Evolutionary conservation across 2,113 vertebrate species (phyloP), one percentile per base, ranked within the genome.

Genomic region (Tylochromis polylepis): DNA sequence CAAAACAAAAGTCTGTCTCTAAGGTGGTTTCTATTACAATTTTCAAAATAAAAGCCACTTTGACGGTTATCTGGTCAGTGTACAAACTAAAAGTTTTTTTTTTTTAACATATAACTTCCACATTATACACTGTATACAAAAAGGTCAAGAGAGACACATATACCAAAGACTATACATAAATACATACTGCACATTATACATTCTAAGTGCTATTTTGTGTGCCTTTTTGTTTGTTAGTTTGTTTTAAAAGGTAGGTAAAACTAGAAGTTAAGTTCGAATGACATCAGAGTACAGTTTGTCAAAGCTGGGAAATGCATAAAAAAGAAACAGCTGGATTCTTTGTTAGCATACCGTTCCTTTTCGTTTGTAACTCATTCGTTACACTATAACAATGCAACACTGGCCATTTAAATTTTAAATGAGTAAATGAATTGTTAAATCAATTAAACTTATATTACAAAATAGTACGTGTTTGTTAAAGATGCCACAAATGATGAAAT

Each of bases 1-100:
- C 87, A 93, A 60, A 89, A 90, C 91, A 90, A 92, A 87, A 82
- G 20, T 18, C 22, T 24, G 15, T 22, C 2, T 14, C 3, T 10
- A 7, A 11, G 3, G 5, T 31, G 5, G 36, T 18, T 18, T 22
- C 8, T 20, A 6, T 6, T 1, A n/a, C 6, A 0, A 3, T 5
- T 80, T 87, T 67, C 84, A 89, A 80, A 85, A 85, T 89, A 91
- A 86, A 83, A 67, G n/a, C 7, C 1, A 4, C 4, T 2, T 2
- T 51, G 3, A 27, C 1, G 14, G 5, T 14, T 41, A 24, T 43
- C 43, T 46, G 49, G 9, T 80, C 1, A 20, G 18, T 7, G 12
- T 88, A 41, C 0, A 29, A 11, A 58, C 24, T 67, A 41, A 38
- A 56, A 72, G 22, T 36, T 41, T 34, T 0, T 1, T n/a, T 65